Evolutionary conservation across 2,888 invertebrate genomes (phyloP).

Genomic region (Ecdyonurus torrentis): DNA sequence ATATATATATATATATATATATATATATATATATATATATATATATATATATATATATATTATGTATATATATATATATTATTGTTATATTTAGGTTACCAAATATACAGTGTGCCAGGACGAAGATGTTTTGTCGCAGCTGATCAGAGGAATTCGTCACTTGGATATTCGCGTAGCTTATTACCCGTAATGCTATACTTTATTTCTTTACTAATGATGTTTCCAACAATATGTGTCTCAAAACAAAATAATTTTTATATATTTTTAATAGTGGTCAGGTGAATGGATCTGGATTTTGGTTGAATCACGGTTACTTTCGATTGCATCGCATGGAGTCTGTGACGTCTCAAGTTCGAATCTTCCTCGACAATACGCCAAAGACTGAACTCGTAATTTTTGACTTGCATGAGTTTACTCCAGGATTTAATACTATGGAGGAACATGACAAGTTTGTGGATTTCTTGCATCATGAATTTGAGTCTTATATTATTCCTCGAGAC

Average conservation of each 20-base stretch:
- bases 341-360: slow-evolving; percentile 33
- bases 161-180: slow-evolving; percentile 41
- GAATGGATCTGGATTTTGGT: slow-evolving; percentile 30
- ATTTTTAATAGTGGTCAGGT: too few relatives aligned
- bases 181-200: slow-evolving; percentile 25
- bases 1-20: too few relatives aligned
- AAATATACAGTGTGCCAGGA: slow-evolving; percentile 37
- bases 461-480: slow-evolving; percentile 23
- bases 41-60: too few relatives aligned
- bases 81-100: slow-evolving; percentile 20
- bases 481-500: slow-evolving; percentile 22
- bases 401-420: slow-evolving; percentile 39
- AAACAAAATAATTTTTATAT: too few relatives aligned
- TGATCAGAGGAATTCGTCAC: slow-evolving; percentile 41
- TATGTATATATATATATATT: too few relatives aligned
- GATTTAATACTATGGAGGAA: slow-evolving; percentile 27
- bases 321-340: slow-evolving; percentile 31
- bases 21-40: too few relatives aligned
- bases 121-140: slow-evolving; percentile 36
- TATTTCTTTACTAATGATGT: background rate
- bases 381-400: slow-evolving; percentile 42
- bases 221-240: too few relatives aligned
- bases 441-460: slow-evolving; percentile 26
- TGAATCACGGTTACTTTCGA: slow-evolving; percentile 36
- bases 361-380: slow-evolving; percentile 37